Base-by-base conservation (phyloP, 2,888 invertebrate species). In the Ptycholaimellus sp. region DNA sequence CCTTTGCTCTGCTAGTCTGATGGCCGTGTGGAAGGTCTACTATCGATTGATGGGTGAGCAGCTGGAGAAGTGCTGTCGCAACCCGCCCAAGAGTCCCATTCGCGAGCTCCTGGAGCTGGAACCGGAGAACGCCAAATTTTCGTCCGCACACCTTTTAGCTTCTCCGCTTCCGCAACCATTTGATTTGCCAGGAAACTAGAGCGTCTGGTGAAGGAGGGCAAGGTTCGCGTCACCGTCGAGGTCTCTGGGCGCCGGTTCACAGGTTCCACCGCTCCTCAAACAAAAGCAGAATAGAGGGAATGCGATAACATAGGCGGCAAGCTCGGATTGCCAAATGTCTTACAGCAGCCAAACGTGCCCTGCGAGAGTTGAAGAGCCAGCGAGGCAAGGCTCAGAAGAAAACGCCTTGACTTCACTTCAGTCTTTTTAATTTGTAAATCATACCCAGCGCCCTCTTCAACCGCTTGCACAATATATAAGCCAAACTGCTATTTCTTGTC, bases 101-200 rank as follows among this genome's bases (percentile, higher is more conserved):
- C 64, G 96, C 38, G 93, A 96, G 58, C 66, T 99, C 40, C 62
- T 93, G 21, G 96, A 99, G 58, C 69, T 90, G 32, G 90, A 96
- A 54, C 90, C 93, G 0, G 90, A 93, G 60, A 90, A 85, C 0
- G 93, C 90, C 17, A 87, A 87, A 62, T 96, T 96, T n/a, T n/a
- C n/a, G n/a, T n/a, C n/a, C n/a, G n/a, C n/a, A n/a, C n/a, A n/a
- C n/a, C n/a, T n/a, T n/a, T n/a, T n/a, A n/a, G n/a, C n/a, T n/a
- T n/a, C n/a, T n/a, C n/a, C n/a, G n/a, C 9, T 19, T 38, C 18
- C 4, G 14, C 13, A 19, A 14, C 23, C 25, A 2, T 18, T 2
- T 7, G 13, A 19, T 31, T 51, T 59, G 61, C 28, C 60, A 76
- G 82, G 29, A 85, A 85, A 65, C 85, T 93, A 18, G 85, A 85